Base-by-base conservation (phyloP, 2,888 invertebrate species). In the Tinea pellionella region DNA sequence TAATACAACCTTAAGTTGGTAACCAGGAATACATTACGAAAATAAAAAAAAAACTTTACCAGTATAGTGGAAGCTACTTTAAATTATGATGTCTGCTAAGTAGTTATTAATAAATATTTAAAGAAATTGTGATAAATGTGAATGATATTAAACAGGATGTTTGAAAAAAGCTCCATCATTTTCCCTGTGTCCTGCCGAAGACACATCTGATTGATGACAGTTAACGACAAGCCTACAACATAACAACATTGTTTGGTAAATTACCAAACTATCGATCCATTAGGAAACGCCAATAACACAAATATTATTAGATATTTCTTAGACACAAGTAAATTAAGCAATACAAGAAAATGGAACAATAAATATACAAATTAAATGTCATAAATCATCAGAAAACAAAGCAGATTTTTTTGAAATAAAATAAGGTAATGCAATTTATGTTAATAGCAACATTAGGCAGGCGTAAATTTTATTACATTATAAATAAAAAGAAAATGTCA, bases 181-280 rank as follows among this genome's bases (percentile, higher is more conserved):
- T 15, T 16, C 24, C 18, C 47, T 13, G 32, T 43, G 43, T 16
- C 59, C 59, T 59, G 59, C 47, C n/a, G 47, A 24, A 43, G 59
- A 59, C 59, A 59, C 43, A 15, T 32, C 59, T 59, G 59, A 59
- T 59, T 42, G 59, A 59, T 59, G 59, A 59, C 59, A 32, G 13
- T 30, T 13, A 57, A 57, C 57, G 32, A 32, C 57, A 32, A 9
- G n/a, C 13, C 32, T 11, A 57, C 57, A 57, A 32, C 32, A 57
- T 13, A 57, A 32, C 32, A 57, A 55, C 55, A 55, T 55, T 55
- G 55, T 55, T 57, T 32, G 32, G 6, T 16, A 57, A 57, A 57
- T 16, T 32, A 32, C 30, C 19, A 18, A 53, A 53, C 53, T 53
- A 24, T 24, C 53, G 53, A 53, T 53, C 47, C 47, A 47, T 47